A percentile compares a stretch with the other conserved stretches of the same genome.
These are phyloP conservation scores for Zoroaster sp. DNA, from an alignment of 53 echinoderm and acorn worm species.

Conservation along the genomic window DNA sequence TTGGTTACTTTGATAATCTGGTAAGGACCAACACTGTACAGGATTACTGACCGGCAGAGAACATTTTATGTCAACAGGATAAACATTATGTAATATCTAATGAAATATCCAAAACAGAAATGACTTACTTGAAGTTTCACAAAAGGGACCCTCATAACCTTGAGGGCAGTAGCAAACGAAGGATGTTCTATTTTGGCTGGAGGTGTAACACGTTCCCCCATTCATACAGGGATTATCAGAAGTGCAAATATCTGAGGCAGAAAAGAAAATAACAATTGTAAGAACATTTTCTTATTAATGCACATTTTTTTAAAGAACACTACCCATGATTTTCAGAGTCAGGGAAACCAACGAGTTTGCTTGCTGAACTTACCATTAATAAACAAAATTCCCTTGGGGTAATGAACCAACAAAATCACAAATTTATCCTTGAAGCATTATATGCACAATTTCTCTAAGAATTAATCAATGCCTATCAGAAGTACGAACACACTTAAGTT, in stretches of 20 bases:
- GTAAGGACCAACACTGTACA: background rate
- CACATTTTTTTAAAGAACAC: too few relatives aligned
- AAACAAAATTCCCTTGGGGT: too few relatives aligned
- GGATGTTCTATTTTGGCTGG: background rate
- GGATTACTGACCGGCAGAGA: background rate
- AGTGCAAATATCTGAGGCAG: background rate
- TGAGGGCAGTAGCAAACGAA: conserved; percentile 42
- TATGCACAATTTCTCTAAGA: too few relatives aligned
- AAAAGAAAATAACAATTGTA: background rate
- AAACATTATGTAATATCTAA: too few relatives aligned
- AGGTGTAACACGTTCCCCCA: conserved; percentile 60
- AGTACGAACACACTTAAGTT: too few relatives aligned
- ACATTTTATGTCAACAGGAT: background rate
- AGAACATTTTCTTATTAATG: too few relatives aligned
- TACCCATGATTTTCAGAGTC: background rate
- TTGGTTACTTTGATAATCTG: too few relatives aligned
- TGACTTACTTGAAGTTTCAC: conserved; percentile 35
- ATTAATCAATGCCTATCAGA: too few relatives aligned
- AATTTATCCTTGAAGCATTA: too few relatives aligned
- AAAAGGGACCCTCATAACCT: conserved; percentile 43
- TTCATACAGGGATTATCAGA: conserved; percentile 29
- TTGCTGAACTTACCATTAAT: too few relatives aligned
- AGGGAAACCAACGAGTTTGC: background rate
- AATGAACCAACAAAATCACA: too few relatives aligned
- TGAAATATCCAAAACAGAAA: background rate